These are phyloP conservation scores for Paelopatides confundens DNA, from an alignment of 53 echinoderm and acorn worm species.

Conservation along the genomic window DNA sequence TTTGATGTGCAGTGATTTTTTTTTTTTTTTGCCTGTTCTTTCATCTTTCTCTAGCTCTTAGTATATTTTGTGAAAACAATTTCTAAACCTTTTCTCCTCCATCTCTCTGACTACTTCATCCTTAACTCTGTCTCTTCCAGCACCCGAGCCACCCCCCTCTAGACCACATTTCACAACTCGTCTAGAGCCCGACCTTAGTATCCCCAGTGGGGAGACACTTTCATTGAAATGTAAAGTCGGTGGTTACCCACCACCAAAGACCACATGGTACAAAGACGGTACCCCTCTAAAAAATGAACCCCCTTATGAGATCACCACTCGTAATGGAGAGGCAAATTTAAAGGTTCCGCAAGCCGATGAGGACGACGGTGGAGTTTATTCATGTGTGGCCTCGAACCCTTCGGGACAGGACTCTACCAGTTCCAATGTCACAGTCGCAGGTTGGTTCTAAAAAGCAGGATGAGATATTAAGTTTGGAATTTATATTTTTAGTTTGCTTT, in stretches of 20 bases:
- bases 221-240: constrained; percentile 78
- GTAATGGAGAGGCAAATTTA: constrained; percentile 16
- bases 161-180: constrained; percentile 40
- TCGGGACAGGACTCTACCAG: constrained; percentile 73
- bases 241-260: constrained; percentile 77
- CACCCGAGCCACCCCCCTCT: constrained; percentile 41
- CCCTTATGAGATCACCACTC: constrained; percentile 39
- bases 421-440: constrained; percentile 75
- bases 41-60: too few species aligned
- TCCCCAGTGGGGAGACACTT: constrained; percentile 74
- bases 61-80: too few species aligned
- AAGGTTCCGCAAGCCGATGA: constrained; percentile 45
- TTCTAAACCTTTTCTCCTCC: not conserved
- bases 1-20: too few species aligned
- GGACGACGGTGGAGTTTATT: constrained; percentile 83
- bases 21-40: too few species aligned
- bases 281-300: constrained; percentile 65
- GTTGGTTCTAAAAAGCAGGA: constrained; percentile 31
- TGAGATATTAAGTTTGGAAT: too few species aligned
- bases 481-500: too few species aligned
- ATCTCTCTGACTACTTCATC: not conserved
- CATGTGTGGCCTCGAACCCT: constrained; percentile 77
- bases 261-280: constrained; percentile 91
- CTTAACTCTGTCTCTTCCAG: constrained; percentile 20
- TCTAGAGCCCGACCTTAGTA: constrained; percentile 54